These are phyloP conservation scores for Pterocles orientalis DNA, from an alignment of 2,113 vertebrate genomes.

Conservation along the genomic window DNA sequence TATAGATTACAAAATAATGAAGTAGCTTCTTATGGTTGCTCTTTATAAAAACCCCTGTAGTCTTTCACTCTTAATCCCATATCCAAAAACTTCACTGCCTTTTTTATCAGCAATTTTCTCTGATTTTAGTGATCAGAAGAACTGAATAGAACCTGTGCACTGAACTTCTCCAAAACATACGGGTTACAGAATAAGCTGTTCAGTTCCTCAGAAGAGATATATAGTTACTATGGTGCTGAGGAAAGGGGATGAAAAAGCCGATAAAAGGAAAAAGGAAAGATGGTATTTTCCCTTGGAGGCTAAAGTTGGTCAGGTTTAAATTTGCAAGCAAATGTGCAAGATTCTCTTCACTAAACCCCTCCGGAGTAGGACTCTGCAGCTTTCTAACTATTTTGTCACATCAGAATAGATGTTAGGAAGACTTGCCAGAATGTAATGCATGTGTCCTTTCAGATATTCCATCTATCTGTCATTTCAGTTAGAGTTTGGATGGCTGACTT, in stretches of 20 bases:
- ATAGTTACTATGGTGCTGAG: neutral
- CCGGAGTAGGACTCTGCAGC: neutral
- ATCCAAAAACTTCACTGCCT: neutral
- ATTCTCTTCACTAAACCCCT: neutral
- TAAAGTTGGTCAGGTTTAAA: neutral
- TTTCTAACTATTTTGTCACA: neutral
- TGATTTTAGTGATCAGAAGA: neutral
- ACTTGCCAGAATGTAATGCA: neutral
- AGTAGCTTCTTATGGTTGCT: neutral
- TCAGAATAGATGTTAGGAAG: constrained; percentile 12
- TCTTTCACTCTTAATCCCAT: neutral
- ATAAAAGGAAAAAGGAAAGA: neutral
- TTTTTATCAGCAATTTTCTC: neutral
- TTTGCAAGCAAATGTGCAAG: constrained; percentile 7
- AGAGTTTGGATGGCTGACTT: constrained; percentile 10
- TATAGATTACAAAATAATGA: neutral
- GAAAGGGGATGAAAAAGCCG: neutral
- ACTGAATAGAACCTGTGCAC: neutral
- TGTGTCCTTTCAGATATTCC: constrained; percentile 8
- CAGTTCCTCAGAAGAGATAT: neutral
- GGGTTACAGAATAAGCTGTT: neutral
- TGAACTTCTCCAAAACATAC: neutral
- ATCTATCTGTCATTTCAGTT: constrained; percentile 29
- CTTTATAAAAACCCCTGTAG: neutral
- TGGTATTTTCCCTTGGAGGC: neutral